phyloP scores from a whole-genome alignment of 2,888 invertebrate genomes.

The Microctonus brassicae region DNA sequence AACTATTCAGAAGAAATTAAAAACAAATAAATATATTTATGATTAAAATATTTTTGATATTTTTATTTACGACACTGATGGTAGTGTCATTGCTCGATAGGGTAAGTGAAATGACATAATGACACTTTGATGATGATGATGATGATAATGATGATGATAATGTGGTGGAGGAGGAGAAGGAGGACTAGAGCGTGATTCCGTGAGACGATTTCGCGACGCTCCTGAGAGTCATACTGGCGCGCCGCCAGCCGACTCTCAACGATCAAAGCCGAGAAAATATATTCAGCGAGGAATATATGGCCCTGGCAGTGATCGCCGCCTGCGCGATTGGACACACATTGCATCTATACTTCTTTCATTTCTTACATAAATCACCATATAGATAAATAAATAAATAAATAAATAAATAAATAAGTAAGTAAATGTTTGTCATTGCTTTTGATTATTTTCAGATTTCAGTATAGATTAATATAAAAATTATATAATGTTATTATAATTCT shows the following conservation, averaged over 20 bases:
- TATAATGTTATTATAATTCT: too few species aligned
- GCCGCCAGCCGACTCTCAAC: constrained; percentile 39
- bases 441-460: too few species aligned
- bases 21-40: neutral
- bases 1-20: neutral
- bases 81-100: constrained; percentile 17
- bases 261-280: constrained; percentile 34
- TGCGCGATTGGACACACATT: constrained; percentile 57
- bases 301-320: constrained; percentile 69
- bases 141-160: constrained; percentile 9
- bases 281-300: constrained; percentile 52
- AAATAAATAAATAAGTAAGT: too few species aligned
- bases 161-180: neutral
- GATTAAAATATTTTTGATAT: neutral
- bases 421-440: too few species aligned
- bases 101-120: constrained; percentile 2
- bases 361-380: too few species aligned
- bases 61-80: constrained; percentile 10
- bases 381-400: too few species aligned
- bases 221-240: constrained; percentile 41
- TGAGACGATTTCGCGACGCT: constrained; percentile 40
- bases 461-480: too few species aligned
- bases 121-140: constrained; percentile 28
- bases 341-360: constrained; percentile 5
- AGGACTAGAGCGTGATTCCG: constrained; percentile 18